phyloP scores from a whole-genome alignment of 2,888 invertebrate species.

The Heterodera filipjevi region DNA sequence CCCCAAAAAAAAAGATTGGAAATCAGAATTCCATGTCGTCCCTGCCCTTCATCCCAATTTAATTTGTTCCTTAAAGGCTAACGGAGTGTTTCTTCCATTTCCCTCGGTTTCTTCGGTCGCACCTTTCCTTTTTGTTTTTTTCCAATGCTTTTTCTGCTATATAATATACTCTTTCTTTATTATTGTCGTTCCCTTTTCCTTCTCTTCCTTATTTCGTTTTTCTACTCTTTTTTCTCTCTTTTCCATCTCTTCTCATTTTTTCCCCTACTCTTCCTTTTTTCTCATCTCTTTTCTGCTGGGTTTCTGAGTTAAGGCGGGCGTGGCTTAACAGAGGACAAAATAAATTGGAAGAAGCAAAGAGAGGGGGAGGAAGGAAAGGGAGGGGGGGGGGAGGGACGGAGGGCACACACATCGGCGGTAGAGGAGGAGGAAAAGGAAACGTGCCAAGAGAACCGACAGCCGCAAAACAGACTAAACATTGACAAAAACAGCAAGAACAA shows the following conservation, averaged over 20 bases:
- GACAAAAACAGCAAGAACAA: neutral
- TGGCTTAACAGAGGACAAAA: neutral
- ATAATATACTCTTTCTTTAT: too few relatives aligned
- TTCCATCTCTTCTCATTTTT: neutral
- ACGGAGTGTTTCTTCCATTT: too few relatives aligned
- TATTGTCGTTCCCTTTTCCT: neutral
- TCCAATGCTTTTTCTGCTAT: too few relatives aligned
- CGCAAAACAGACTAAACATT: neutral
- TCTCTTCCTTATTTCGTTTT: neutral
- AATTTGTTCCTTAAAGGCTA: too few relatives aligned
- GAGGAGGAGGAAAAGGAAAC: neutral
- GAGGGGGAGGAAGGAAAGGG: neutral
- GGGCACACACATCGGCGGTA: neutral
- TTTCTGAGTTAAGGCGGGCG: slow-evolving; percentile 3
- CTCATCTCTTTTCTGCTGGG: neutral
- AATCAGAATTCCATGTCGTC: too few relatives aligned
- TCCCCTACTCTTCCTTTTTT: neutral
- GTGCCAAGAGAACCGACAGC: slow-evolving; percentile 2
- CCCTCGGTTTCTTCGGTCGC: too few relatives aligned
- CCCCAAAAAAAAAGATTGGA: too few relatives aligned
- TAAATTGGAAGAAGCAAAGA: neutral
- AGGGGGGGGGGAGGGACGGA: neutral
- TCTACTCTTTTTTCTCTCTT: neutral
- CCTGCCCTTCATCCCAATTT: too few relatives aligned
- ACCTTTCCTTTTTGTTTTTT: too few relatives aligned